A percentile compares a stretch with the other conserved stretches of the same genome.
phyloP scores from a whole-genome alignment of 2,113 vertebrate species.

The Prietella phreatophila region DNA sequence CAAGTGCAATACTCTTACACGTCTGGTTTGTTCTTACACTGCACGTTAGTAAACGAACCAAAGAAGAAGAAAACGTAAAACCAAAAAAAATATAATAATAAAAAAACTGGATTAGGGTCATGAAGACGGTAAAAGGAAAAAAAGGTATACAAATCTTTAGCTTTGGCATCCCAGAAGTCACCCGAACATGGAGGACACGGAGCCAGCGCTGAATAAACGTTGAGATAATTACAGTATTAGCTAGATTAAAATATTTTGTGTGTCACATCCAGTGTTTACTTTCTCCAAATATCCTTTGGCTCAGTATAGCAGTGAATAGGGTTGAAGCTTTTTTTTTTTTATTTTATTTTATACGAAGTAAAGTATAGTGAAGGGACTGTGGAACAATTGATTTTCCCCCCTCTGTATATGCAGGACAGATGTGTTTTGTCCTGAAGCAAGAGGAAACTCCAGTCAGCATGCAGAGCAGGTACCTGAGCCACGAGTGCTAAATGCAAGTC shows the following conservation, averaged over 20 bases:
- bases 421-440: neutral
- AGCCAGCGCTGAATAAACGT: neutral
- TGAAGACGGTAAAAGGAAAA: neutral
- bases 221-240: neutral
- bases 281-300: neutral
- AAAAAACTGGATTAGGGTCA: neutral
- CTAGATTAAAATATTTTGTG: neutral
- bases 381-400: neutral
- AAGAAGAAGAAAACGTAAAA: neutral
- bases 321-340: neutral
- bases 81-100: too few species aligned
- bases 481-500: constrained; percentile 38
- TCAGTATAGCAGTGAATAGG: neutral
- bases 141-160: neutral
- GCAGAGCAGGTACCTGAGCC: constrained; percentile 27
- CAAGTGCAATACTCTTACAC: neutral
- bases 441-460: constrained; percentile 17
- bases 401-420: neutral
- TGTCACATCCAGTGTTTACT: neutral
- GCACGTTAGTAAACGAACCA: neutral
- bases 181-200: neutral
- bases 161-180: neutral
- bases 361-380: neutral
- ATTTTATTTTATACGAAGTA: neutral
- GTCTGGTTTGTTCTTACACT: neutral